Evolutionary conservation across 2,888 invertebrate genomes (phyloP), one percentile per base, ranked within the genome.

Genomic region (Agrypnus murinus): DNA sequence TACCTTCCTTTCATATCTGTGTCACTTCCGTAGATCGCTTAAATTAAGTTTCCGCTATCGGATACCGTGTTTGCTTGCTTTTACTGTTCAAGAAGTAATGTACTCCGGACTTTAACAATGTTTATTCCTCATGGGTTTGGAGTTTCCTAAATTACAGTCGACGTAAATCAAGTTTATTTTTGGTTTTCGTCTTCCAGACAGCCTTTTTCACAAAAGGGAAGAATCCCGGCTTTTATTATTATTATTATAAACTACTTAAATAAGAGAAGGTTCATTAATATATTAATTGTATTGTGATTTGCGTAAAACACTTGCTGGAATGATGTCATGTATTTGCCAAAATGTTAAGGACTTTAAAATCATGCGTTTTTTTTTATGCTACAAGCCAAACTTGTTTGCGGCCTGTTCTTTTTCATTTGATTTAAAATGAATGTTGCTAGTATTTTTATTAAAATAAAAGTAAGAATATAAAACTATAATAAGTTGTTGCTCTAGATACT

Each of bases 1-100:
- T 72, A 72, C 72, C 72, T 72, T 72, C 72, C 72, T 69, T 72
- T 72, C 72, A 72, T 72, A 72, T 72, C 72, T 69, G 65, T 72
- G 72, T 72, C 72, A 69, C 72, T 72, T 72, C 72, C 72, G 72
- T 60, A 58, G 71, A 72, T 72, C 69, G 59, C 65, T 69, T 69
- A 69, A 72, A 72, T 72, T 68, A 69, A 69, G 72, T 72, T 72
- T 72, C 72, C 72, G 68, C 64, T 72, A 72, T 72, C 65, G 65
- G 65, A 69, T 72, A 64, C 60, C 48, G 38, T 59, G 65, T 65
- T 65, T 65, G 65, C 55, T 65, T 55, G 55, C 66, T 66, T 66
- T 66, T 66, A 66, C 66, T 50, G 58, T 50, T 59, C 36, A 45
- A 59, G 34, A 46, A 66, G 48, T 58, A 48, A 66, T 66, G 50